These are phyloP conservation scores for Drosophila austrosaltans DNA, from an alignment of 2,888 invertebrate species.

Conservation along the genomic window DNA sequence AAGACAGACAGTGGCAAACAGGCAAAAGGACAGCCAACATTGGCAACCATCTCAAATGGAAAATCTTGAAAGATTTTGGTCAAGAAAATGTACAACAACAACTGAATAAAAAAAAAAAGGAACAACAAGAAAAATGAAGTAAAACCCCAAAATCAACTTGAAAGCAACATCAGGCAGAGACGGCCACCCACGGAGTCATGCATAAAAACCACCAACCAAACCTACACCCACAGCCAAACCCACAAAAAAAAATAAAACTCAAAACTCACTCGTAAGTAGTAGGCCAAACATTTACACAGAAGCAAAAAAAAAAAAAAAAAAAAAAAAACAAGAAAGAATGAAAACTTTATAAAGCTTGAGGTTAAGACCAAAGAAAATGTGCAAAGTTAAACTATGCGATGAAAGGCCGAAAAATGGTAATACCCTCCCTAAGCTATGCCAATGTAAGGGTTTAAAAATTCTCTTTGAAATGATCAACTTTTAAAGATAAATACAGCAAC, in stretches of 20 bases:
- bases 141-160: conserved; percentile 54
- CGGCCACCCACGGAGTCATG: conserved; percentile 5
- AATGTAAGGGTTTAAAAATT: not conserved
- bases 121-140: conserved; percentile 32
- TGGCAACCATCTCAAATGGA: conserved; percentile 18
- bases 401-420: conserved; percentile 18
- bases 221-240: not conserved
- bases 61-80: conserved; percentile 66
- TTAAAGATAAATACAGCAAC: not conserved
- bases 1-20: conserved; percentile 33
- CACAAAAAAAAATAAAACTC: not conserved
- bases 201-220: conserved; percentile 1
- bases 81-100: conserved; percentile 67
- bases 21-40: conserved; percentile 31
- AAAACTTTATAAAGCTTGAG: conserved; percentile 38
- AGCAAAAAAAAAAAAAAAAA: conserved; percentile 14
- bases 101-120: not conserved
- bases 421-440: conserved; percentile 17
- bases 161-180: conserved; percentile 25
- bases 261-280: conserved; percentile 31
- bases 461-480: not conserved
- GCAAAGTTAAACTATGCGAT: conserved; percentile 25
- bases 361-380: conserved; percentile 27
- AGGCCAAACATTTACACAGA: conserved; percentile 28
- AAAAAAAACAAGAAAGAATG: conserved; percentile 27